Evolutionary conservation across 2,888 invertebrate species (phyloP), one percentile per base, ranked within the genome.

Genomic region (Frankliniella intonsa): DNA sequence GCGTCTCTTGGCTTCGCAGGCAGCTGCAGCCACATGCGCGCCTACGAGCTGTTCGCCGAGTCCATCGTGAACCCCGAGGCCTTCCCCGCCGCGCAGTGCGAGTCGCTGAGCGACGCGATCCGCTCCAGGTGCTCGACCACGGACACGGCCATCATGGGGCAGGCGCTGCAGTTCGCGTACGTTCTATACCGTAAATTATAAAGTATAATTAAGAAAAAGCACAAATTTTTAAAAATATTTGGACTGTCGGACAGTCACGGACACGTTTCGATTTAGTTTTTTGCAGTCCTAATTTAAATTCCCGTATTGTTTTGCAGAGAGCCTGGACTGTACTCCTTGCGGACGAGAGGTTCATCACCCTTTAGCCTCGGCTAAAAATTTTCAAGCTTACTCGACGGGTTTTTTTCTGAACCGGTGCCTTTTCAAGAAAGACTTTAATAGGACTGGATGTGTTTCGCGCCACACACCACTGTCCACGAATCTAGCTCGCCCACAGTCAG

Each of bases 31-130:
- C 87, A 87, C 84, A 84, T 86, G 10, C 83, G 87, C 80, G 86
- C 86, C 27, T 86, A 86, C 82, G 86, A 86, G 83, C 86, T 86
- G 80, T 87, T 85, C 82, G 85, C 84, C 10, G 87, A 86, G 82
- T 86, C 86, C 2, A 83, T 87, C 12, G 81, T 79, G 50, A 83
- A 76, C 25, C 22, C 82, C 27, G 82, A 84, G 55, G 86, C 85
- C 10, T 86, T 86, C 84, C 83, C 82, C 50, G 86, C 85, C 8
- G 82, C 84, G 27, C 83, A 84, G 0, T 86, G 86, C 83, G 80
- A 83, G 25, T 84, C 84, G 38, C 85, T 84, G 82, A 83, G 83
- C 5, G 83, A 85, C 22, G 69, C 69, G 11, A 0, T 76, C 9
- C 8, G 12, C 25, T 2, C 12, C 25, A 11, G 25, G 2, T 76